These are phyloP conservation scores for Bothrops jararaca DNA, from an alignment of 2,113 vertebrate genomes.

Conservation along the genomic window DNA sequence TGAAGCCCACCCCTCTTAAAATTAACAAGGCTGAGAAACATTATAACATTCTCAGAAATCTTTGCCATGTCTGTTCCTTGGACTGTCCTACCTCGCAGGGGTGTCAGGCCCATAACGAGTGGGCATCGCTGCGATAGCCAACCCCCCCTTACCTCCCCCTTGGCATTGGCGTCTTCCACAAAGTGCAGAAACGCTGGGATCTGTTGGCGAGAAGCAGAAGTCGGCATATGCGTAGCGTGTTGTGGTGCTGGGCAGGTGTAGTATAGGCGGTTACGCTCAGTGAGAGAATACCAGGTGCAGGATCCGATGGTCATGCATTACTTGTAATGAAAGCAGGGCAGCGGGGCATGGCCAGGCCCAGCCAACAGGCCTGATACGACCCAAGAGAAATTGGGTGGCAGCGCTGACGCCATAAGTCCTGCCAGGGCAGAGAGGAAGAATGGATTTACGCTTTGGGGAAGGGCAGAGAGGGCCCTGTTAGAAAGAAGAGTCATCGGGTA, in stretches of 20 bases:
- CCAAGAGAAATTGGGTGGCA: conserved; percentile 92
- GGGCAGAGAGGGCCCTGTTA: no score
- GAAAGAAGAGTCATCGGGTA: background rate
- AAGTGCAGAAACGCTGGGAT: conserved; percentile 85
- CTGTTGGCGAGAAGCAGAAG: conserved; percentile 86
- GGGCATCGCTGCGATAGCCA: no score
- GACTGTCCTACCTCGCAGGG: background rate
- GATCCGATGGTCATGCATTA: conserved; percentile 82
- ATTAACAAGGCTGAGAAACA: background rate
- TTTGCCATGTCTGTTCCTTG: background rate
- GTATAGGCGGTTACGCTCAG: conserved; percentile 80
- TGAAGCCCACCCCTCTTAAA: background rate
- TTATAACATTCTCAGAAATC: background rate
- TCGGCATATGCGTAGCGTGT: conserved; percentile 82
- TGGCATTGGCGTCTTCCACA: conserved; percentile 80
- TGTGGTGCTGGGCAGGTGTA: conserved; percentile 82
- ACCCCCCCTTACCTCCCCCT: conserved; percentile 70
- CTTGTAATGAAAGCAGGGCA: conserved; percentile 81
- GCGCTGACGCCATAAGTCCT: conserved; percentile 64
- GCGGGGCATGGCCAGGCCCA: conserved; percentile 83
- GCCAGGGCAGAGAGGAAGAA: background rate
- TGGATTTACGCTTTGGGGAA: background rate
- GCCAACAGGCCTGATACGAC: conserved; percentile 80
- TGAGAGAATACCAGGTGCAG: conserved; percentile 85
- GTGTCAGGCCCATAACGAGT: background rate